These are phyloP conservation scores for Vidua chalybeata DNA, from an alignment of 2,113 vertebrate genomes.

Conservation along the genomic window DNA sequence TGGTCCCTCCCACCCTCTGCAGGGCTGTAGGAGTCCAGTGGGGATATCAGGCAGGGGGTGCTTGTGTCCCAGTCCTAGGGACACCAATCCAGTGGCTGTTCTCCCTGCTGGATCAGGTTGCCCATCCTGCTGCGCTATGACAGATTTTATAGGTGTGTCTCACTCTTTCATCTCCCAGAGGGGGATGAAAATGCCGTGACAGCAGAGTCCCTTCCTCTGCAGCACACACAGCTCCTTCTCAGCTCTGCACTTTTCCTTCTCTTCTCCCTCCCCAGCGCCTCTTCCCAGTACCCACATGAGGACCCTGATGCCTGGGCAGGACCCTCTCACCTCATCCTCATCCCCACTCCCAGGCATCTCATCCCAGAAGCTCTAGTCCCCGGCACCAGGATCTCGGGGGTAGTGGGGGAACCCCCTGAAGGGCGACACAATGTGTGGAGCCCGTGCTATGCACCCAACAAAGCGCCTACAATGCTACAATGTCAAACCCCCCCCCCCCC, in stretches of 20 bases:
- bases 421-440: accelerated
- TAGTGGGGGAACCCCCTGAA: neutral
- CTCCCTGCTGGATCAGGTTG: neutral
- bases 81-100: accelerated
- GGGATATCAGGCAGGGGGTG: neutral
- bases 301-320: neutral
- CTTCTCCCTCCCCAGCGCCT: neutral
- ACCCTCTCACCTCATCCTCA: neutral
- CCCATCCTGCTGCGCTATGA: neutral
- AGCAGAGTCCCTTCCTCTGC: slow-evolving; percentile 48
- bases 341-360: neutral
- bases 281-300: neutral
- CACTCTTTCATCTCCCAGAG: slow-evolving; percentile 36
- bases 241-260: neutral
- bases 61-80: neutral
- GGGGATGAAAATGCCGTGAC: slow-evolving; percentile 35
- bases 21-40: neutral
- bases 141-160: slow-evolving; percentile 62
- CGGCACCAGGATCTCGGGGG: accelerated
- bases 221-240: neutral
- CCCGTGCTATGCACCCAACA: neutral
- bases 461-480: neutral
- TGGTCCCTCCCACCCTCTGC: neutral
- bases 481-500: neutral
- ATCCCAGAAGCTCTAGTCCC: neutral